Evolutionary conservation across 2,797 vertebrate species (phyloP), one percentile per base, ranked within the genome.

Genomic region (Manis javanica): DNA sequence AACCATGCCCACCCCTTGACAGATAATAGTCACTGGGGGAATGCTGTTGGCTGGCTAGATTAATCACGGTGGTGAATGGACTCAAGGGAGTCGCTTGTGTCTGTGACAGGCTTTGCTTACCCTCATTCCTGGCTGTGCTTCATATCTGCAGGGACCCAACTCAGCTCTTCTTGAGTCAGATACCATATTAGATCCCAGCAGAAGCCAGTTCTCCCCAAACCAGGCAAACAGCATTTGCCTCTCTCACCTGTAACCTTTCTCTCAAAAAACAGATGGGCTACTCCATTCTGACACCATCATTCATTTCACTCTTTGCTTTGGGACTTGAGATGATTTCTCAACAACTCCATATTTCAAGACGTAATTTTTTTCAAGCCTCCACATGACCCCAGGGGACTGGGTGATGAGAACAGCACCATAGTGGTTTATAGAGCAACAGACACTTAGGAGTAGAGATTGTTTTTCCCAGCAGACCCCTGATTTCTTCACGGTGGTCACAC

Each of bases 61-160:
- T 51, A 23, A 7, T 13, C 3, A 3, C 5, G 0, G 1, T 0
- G 13, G 5, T 63, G 37, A 37, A 0, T 24, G 34, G 10, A 9
- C 46, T 24, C 26, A 9, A 11, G n/a, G 46, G 34, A 2, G 5
- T 24, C 34, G 18, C 16, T 72, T 37, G 37, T 0, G 2, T 13
- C 74, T 16, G 19, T 24, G 11, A 8, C 9, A 4, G 12, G 14
- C 29, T 55, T 72, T 46, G 42, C 19, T 53, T 24, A 15, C 3
- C 61, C 64, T 34, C 69, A 39, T 31, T 69, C 13, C 5, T 29
- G 55, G 46, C 55, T 29, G 4, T 39, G 79, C 31, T 86, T 55
- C 55, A 2, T 13, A 14, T 86, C 57, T 69, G 46, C 11, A 75
- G 14, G 39, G 66, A 72, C 15, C 8, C 18, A 7, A 5, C 9